Evolutionary conservation across 2,113 vertebrate genomes (phyloP), one percentile per base, ranked within the genome.

Genomic region (Pyxicephalus adspersus): DNA sequence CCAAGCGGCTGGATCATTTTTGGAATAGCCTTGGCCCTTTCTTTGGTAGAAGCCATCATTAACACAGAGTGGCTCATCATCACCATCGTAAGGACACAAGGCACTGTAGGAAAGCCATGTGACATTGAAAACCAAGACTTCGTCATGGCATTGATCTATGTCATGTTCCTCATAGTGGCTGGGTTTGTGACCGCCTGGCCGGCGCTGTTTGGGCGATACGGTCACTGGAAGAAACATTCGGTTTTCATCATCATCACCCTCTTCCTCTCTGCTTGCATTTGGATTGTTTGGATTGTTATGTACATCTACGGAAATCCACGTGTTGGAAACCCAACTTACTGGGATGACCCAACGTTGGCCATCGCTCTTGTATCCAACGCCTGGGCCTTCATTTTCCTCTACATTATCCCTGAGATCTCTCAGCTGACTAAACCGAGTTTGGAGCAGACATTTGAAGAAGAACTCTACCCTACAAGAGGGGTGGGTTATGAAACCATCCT

Each of bases 11-110:
- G 96, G 95, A 86, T 85, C 52, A 74, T 95, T 0, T 94, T 94
- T 67, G 75, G 90, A 0, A 90, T 92, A 67, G 95, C 95, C 0
- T 0, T 94, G 84, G 91, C 89, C 1, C 89, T 99, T 0, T 87
- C 93, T 87, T 86, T 94, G 5, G 96, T 99, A 66, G 96, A 99
- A 87, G 95, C 94, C 58, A 89, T 99, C 86, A 95, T 99, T 90
- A 99, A 98, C 64, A 80, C 94, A 0, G 97, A 99, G 89, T 99
- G 98, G 98, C 90, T 99, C 38, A 91, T 98, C 81, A 94, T 99
- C 86, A 98, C 98, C 0, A 84, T 97, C 28, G 94, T 90, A 0
- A 92, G 92, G 15, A 85, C n/a, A 0, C 86, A 87, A 9, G 8
- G 0, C 0, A 77, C 64, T 51, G 89, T 0, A 0, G 52, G 0